phyloP scores from a whole-genome alignment of 2,797 vertebrate species.

The Sebastes itinus region DNA sequence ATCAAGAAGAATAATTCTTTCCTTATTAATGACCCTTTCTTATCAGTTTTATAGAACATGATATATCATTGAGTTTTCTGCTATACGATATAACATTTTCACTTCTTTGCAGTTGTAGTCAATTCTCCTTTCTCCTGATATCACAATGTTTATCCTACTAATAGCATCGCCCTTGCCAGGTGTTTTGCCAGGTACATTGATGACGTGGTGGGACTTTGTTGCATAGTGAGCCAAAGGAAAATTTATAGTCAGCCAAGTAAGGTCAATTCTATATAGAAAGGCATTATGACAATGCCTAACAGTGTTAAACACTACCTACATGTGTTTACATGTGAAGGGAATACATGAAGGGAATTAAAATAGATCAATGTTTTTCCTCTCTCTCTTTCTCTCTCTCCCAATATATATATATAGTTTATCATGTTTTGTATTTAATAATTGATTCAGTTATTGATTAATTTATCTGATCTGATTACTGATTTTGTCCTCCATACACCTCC shows the following conservation, averaged over 20 bases:
- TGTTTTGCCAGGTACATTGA: neutral
- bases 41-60: neutral
- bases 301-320: conserved; percentile 26
- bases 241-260: neutral
- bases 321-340: conserved; percentile 1
- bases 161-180: neutral
- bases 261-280: neutral
- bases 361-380: neutral
- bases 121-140: neutral
- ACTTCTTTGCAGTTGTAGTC: neutral
- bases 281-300: neutral
- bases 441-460: neutral
- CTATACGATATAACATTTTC: neutral
- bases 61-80: neutral
- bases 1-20: neutral
- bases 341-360: neutral
- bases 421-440: neutral
- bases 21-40: neutral
- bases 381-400: neutral
- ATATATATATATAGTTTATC: neutral
- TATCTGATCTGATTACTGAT: conserved; percentile 10
- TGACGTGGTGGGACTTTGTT: neutral
- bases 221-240: conserved; percentile 12
- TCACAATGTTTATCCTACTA: neutral
- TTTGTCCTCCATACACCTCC: conserved; percentile 33